Conservation (phyloP, 2,888 invertebrate genomes). For the Anthophora plumipes region DNA sequence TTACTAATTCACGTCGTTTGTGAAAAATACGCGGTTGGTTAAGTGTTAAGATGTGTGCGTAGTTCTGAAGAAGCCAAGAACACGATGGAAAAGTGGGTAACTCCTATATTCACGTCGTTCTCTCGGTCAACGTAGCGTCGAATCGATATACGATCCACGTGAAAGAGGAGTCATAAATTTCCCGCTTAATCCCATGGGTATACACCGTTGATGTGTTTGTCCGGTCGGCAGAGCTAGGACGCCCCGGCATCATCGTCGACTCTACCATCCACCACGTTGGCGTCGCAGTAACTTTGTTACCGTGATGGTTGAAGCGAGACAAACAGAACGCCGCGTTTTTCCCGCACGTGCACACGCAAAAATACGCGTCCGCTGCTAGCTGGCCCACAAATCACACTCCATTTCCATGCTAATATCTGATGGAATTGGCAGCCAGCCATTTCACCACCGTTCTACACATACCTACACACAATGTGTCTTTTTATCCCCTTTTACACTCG, state of each 20-base stretch:
- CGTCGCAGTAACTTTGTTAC: constrained; percentile 63
- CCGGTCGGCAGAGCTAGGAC: constrained; percentile 48
- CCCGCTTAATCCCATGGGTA: constrained; percentile 69
- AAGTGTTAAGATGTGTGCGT: too few species aligned
- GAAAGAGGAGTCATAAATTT: constrained; percentile 73
- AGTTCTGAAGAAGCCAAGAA: not conserved
- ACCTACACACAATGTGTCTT: not conserved
- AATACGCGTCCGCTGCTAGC: constrained; percentile 51
- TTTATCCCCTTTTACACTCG: constrained; percentile 24
- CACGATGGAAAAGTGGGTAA: not conserved
- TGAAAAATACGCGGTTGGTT: too few species aligned
- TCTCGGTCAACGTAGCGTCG: constrained; percentile 40
- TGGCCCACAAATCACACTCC: constrained; percentile 80
- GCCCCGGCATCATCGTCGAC: constrained; percentile 52
- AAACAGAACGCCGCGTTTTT: constrained; percentile 46
- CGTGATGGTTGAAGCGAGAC: constrained; percentile 30
- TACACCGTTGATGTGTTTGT: constrained; percentile 72
- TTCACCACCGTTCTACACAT: constrained; percentile 32
- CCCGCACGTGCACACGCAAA: constrained; percentile 51
- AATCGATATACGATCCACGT: constrained; percentile 69
- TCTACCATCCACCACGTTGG: constrained; percentile 12
- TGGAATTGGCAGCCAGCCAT: constrained; percentile 81
- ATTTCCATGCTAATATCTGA: constrained; percentile 82
- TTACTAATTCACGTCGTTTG: too few species aligned
- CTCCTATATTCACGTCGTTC: constrained; percentile 11